Evolutionary conservation across 2,888 invertebrate genomes (phyloP).

Genomic region (Andrena minutula): DNA sequence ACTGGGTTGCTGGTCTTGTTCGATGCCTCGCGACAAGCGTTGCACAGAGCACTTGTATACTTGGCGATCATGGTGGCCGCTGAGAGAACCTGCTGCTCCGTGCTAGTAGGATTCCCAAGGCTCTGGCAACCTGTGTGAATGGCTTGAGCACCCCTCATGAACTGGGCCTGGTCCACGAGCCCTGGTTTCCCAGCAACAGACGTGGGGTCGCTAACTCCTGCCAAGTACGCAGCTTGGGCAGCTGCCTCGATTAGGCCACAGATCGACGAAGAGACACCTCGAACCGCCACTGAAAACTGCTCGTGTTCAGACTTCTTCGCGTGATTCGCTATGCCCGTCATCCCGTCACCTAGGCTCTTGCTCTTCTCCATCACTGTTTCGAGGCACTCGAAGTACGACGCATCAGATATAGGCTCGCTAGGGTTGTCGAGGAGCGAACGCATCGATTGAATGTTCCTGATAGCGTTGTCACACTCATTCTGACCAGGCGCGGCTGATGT

Average conservation of each 20-base stretch:
- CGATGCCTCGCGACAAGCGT: constrained; percentile 97
- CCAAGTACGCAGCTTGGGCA: constrained; percentile 97
- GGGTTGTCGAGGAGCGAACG: constrained; percentile 94
- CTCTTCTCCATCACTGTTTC: constrained; percentile 96
- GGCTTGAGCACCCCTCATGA: constrained; percentile 94
- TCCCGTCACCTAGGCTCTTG: constrained; percentile 93
- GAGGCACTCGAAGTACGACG: constrained; percentile 96
- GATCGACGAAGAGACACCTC: constrained; percentile 94
- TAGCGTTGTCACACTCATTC: constrained; percentile 98
- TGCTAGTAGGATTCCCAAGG: constrained; percentile 89
- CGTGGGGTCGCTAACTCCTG: constrained; percentile 96
- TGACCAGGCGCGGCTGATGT: constrained; percentile 97
- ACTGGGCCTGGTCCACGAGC: constrained; percentile 94
- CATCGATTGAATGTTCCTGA: constrained; percentile 95
- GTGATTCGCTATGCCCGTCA: constrained; percentile 97
- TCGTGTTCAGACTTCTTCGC: constrained; percentile 95
- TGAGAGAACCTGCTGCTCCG: constrained; percentile 93
- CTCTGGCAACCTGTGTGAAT: constrained; percentile 95
- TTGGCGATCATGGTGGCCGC: constrained; percentile 98
- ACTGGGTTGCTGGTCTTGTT: constrained; percentile 95
- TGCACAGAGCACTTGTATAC: constrained; percentile 97
- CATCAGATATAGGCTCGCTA: constrained; percentile 94
- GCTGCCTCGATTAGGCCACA: constrained; percentile 97
- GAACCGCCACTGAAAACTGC: constrained; percentile 93
- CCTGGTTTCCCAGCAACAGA: constrained; percentile 95